Conservation (phyloP, 1,140 invertebrate genomes). For the Sarcophaga peregrina region DNA sequence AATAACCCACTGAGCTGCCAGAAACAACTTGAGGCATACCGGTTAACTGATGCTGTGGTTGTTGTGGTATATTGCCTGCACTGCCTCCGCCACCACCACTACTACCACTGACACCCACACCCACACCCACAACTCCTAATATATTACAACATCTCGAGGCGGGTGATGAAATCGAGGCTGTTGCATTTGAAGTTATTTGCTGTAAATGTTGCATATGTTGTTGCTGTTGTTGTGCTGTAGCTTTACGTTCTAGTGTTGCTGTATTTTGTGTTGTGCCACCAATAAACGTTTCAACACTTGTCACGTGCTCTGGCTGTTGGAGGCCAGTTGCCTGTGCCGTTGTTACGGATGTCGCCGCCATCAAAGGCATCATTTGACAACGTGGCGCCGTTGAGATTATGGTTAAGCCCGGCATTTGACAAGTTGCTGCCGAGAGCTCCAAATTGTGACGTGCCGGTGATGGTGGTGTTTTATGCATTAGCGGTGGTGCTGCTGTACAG, state of each 20-base stretch:
- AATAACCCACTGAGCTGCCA: conserved; percentile 50
- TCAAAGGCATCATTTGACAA: conserved; percentile 52
- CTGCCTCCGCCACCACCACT: conserved; percentile 1
- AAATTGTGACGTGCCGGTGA: conserved; percentile 23
- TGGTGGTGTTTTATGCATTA: conserved; percentile 40
- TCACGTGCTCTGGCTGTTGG: conserved; percentile 46
- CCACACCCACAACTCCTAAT: conserved; percentile 47
- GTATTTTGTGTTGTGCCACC: neutral
- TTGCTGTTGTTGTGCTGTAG: conserved; percentile 24
- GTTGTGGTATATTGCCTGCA: conserved; percentile 31
- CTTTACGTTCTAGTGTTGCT: conserved; percentile 37
- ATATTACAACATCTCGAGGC: conserved; percentile 57
- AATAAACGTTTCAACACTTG: conserved; percentile 56
- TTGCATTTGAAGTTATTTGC: neutral
- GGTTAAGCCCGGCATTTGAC: conserved; percentile 51
- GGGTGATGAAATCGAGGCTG: conserved; percentile 54
- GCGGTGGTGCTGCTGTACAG: conserved; percentile 52
- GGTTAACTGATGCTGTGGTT: conserved; percentile 35
- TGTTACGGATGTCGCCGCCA: neutral
- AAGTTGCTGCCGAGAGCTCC: neutral
- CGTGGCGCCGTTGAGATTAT: conserved; percentile 64
- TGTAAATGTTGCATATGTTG: conserved; percentile 48
- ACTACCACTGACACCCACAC: no score
- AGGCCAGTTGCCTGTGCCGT: no score
- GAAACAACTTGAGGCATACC: conserved; percentile 43